A percentile compares a stretch with the other conserved stretches of the same genome.
Conservation (phyloP, 2,113 vertebrate genomes). For the Pomatorhinus ruficollis region DNA sequence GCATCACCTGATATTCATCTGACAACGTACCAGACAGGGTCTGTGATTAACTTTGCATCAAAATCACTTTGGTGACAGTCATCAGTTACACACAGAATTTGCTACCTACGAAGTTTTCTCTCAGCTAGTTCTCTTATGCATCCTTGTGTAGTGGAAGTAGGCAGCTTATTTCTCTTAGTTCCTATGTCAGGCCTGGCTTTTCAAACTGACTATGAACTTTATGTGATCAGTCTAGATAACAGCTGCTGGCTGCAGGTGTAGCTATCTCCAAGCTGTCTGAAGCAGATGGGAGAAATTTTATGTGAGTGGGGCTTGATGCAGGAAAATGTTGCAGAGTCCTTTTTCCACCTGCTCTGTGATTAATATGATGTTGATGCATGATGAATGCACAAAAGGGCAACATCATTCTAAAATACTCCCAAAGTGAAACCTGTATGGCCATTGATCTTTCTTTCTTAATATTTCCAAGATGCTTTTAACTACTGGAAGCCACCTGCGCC, state of each 20-base stretch:
- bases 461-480: neutral
- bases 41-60: neutral
- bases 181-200: neutral
- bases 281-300: neutral
- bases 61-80: neutral
- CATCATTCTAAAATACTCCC: neutral
- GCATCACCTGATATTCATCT: neutral
- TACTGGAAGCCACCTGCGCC: neutral
- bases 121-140: neutral
- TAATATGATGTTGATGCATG: neutral
- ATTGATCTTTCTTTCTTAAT: neutral
- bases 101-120: neutral
- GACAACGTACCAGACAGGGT: accelerated
- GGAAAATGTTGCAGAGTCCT: neutral
- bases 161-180: neutral
- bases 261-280: neutral
- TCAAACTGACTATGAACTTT: neutral
- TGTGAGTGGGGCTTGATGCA: neutral
- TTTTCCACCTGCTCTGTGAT: neutral
- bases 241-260: neutral
- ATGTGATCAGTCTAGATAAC: neutral
- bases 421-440: neutral
- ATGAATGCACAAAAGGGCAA: neutral
- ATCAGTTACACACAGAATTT: neutral
- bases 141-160: neutral